Base-by-base conservation (phyloP, 2,113 vertebrate species). In the Rousettus leschenaultii region DNA sequence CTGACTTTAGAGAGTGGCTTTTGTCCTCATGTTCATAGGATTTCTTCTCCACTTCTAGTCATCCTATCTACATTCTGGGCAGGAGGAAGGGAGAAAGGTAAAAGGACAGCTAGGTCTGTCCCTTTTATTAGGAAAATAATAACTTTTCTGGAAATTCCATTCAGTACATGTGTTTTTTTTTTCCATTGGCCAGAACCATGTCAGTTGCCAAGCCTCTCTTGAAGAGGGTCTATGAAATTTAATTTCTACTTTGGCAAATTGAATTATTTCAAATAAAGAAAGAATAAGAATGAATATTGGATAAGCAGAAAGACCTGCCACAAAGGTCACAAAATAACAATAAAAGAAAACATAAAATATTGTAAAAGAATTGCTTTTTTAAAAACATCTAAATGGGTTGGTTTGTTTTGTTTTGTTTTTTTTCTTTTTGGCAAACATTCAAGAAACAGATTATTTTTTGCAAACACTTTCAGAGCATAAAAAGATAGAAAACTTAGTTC, bases 271-370 rank as follows among this genome's bases (percentile, higher is more conserved):
- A 86, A 83, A 89, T 28, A 94, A 93, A 93, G 66, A 55, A 79
- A 97, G 19, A 48, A 57, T 35, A 71, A 82, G 48, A 74, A 77
- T 51, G 21, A 92, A 79, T 74, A 68, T 10, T 79, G 53, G 40
- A 16, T 21, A 35, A 35, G n/a, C 71, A 89, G 22, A 66, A 85
- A 70, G 66, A 68, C 19, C 57, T 84, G 13, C 66, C 84, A 55
- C 38, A 66, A 95, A 95, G 40, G 55, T 92, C 71, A 77, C 4
- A 30, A 53, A 77, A 68, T 28, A 57, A 30, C 33, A 73, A 88
- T 66, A 84, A 96, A 94, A 94, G 45, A 92, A 96, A 68, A 66
- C 45, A 45, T 12, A 91, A 93, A 96, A 82, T 70, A 68, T 33
- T 53, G 70, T 84, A 28, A 79, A 89, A 91, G 5, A 88, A 71